phyloP scores from a whole-genome alignment of 1,140 invertebrate species.

The Apis cerana region DNA sequence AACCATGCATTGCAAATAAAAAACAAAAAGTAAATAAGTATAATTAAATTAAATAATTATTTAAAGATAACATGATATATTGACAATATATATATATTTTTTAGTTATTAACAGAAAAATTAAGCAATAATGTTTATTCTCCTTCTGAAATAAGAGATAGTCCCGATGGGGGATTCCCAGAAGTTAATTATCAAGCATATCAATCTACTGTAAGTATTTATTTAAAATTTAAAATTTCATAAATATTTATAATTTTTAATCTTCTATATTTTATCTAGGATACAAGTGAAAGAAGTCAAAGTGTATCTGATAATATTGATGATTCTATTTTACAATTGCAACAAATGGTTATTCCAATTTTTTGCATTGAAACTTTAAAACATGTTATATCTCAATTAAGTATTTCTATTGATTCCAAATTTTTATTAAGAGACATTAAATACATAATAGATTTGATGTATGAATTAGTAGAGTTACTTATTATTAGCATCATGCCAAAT shows the following conservation, averaged over 20 bases:
- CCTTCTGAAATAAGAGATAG: constrained; percentile 68
- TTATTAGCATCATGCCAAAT: constrained; percentile 70
- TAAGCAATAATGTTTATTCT: constrained; percentile 55
- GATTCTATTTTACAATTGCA: constrained; percentile 75
- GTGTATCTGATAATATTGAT: constrained; percentile 69
- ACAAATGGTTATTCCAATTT: constrained; percentile 80
- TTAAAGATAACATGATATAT: neutral
- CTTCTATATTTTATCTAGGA: constrained; percentile 55
- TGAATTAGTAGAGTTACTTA: constrained; percentile 72
- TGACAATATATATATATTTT: constrained; percentile 24
- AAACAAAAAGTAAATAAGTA: constrained; percentile 74
- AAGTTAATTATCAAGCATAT: constrained; percentile 72
- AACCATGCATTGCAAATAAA: constrained; percentile 80
- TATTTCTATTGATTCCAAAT: constrained; percentile 57
- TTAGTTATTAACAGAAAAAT: constrained; percentile 66
- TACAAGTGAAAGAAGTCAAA: constrained; percentile 68
- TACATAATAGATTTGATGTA: constrained; percentile 66
- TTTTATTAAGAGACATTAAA: constrained; percentile 67
- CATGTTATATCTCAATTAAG: constrained; percentile 72
- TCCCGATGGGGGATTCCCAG: constrained; percentile 68
- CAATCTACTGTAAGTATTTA: constrained; percentile 58
- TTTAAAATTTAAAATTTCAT: neutral
- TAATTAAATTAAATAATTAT: neutral
- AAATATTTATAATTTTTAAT: neutral
- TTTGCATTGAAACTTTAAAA: constrained; percentile 80